Base-by-base conservation (phyloP, 64 coral and sea anemone genomes). In the Dendrophyllia cribrosa region DNA sequence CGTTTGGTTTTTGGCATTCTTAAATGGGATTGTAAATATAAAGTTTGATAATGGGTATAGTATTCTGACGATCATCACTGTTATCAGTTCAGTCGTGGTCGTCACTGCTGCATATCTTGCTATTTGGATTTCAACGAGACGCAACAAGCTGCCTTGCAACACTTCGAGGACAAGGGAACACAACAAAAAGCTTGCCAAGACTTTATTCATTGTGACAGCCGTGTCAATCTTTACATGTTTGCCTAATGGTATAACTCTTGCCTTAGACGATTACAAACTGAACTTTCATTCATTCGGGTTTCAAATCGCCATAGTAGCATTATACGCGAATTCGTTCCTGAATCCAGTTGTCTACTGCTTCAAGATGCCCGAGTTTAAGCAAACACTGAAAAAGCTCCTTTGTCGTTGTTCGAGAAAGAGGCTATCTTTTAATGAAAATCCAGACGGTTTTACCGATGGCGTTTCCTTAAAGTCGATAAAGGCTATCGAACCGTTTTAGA, bases 281-380 rank as follows among this genome's bases (percentile, higher is more conserved):
- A 20, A 79, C 12, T n/a, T 79, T 12, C 52, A 79, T 58, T 79
- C 76, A 59, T 79, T 79, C n/a, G 20, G 76, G 51, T 50, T 79
- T 8, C 76, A 79, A 51, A 79, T 59, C 51, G 23, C 76, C 24
- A 14, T 79, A 13, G 76, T 15, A 14, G 51, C 53, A 51, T 51
- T 72, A 11, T 91, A 73, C 89, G 67, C 81, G 10, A 91, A 91
- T 49, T 91, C 89, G 20, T 68, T 91, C 45, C 24, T 91, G 7
- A 91, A 91, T 52, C 89, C 89, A 74, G 24, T 83, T 59, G 17
- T 91, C 51, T 91, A 91, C 52, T 59, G 53, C 51, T 83, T 91
- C 52, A 81, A 55, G 25, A 91, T 91, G 22, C 77, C 77, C 9
- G 89, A 82, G 8, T 83, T 84, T 58, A 45, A 68, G 47, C 56